Percentiles rank a stretch among this genome's conserved stretches.
Evolutionary conservation across 2,113 vertebrate genomes (phyloP).

Genomic region (Suncus etruscus): DNA sequence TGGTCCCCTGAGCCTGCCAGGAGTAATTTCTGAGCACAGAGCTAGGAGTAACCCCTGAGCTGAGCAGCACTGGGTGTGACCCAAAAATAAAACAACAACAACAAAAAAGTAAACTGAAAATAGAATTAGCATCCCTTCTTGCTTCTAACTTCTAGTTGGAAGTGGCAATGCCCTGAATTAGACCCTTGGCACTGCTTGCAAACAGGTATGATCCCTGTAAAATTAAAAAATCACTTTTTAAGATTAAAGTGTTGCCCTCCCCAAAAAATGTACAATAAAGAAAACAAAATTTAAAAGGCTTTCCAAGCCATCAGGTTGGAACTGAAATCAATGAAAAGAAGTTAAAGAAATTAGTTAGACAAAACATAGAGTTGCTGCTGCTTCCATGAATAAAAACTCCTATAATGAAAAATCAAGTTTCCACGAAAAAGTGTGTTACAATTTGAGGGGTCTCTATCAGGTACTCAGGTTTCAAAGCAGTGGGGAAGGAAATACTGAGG

Average conservation of each 20-base stretch:
- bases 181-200: no score
- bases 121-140: neutral
- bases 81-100: no score
- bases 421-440: neutral
- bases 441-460: neutral
- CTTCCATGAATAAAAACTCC: neutral
- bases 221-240: no score
- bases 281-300: neutral
- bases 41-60: no score
- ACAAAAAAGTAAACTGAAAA: neutral
- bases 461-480: neutral
- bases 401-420: neutral
- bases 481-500: neutral
- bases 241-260: neutral
- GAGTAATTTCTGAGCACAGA: no score
- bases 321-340: neutral
- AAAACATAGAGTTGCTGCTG: neutral
- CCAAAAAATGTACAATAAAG: neutral
- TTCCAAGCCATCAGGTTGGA: neutral
- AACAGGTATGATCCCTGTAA: no score
- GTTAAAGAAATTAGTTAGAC: neutral
- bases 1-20: no score
- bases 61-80: no score
- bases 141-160: neutral
- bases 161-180: neutral